Percentiles rank a stretch among this genome's conserved stretches.
phyloP scores from a whole-genome alignment of 2,888 invertebrate species.

The Trichopoda pennipes region DNA sequence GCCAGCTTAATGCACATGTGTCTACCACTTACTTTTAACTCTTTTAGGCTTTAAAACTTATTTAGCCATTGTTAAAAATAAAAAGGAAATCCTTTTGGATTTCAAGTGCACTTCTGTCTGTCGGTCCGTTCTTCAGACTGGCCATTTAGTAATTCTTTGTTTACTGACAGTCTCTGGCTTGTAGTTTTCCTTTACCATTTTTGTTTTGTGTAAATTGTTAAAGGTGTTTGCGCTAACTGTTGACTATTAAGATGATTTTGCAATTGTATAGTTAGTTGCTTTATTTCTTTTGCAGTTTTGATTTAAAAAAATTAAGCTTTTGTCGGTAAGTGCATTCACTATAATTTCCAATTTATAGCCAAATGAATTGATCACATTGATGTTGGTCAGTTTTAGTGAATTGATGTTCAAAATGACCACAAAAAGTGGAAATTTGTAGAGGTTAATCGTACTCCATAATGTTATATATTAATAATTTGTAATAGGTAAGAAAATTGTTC shows the following conservation, averaged over 20 bases:
- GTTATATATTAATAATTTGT: too few relatives aligned
- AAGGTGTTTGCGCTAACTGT: constrained; percentile 63
- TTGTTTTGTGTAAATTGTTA: constrained; percentile 19
- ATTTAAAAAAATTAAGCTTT: constrained; percentile 54
- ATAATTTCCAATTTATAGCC: constrained; percentile 56
- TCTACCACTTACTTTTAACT: constrained; percentile 44
- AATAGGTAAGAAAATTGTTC: too few relatives aligned
- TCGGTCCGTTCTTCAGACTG: constrained; percentile 10
- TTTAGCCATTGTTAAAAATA: constrained; percentile 56
- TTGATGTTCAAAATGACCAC: not conserved
- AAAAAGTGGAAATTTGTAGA: not conserved
- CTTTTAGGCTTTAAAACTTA: constrained; percentile 48
- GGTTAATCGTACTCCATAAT: too few relatives aligned
- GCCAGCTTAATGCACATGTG: constrained; percentile 42
- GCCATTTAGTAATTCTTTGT: constrained; percentile 60
- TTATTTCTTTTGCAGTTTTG: constrained; percentile 29
- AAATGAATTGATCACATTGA: constrained; percentile 59
- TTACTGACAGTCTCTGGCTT: constrained; percentile 42
- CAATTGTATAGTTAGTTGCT: constrained; percentile 47
- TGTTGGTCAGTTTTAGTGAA: constrained; percentile 32
- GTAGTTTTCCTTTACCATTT: not conserved
- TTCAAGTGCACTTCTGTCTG: not conserved
- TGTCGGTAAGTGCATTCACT: constrained; percentile 21
- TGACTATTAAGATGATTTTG: constrained; percentile 41
- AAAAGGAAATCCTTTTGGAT: constrained; percentile 3